phyloP scores from a whole-genome alignment of 2,797 vertebrate genomes.

The Aulostomus chinensis region DNA sequence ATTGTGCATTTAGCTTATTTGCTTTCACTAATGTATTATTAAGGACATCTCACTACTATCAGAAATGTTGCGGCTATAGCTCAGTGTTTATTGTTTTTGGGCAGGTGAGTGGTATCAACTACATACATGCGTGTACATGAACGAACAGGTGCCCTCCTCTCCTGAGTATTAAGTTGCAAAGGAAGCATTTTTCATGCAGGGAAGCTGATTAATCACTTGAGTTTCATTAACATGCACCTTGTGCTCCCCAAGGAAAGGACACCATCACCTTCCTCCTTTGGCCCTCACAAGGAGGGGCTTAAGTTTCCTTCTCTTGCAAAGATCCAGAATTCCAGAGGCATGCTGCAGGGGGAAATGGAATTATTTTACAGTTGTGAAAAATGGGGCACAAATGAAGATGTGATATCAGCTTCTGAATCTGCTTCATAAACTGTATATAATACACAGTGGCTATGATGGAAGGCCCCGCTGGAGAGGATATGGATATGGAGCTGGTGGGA shows the following conservation, averaged over 20 bases:
- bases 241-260: constrained; percentile 30
- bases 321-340: too few species aligned
- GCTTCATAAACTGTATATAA: not conserved
- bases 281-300: not conserved
- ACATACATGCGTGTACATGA: constrained; percentile 2
- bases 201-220: constrained; percentile 74
- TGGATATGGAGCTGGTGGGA: constrained; percentile 23
- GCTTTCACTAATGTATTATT: too few species aligned
- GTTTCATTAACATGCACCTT: constrained; percentile 54
- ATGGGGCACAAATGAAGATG: too few species aligned
- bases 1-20: too few species aligned
- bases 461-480: not conserved
- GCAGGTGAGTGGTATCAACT: too few species aligned
- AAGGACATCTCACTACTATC: too few species aligned
- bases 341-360: too few species aligned
- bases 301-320: constrained; percentile 1
- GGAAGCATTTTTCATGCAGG: constrained; percentile 56
- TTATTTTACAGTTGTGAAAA: too few species aligned
- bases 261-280: constrained; percentile 5
- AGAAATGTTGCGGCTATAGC: too few species aligned
- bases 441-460: constrained; percentile 1
- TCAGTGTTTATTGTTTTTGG: too few species aligned
- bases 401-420: constrained; percentile 9
- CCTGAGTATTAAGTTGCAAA: constrained; percentile 38
- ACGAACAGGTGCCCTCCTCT: not conserved